Percentiles rank a stretch among this genome's conserved stretches.
Conservation (phyloP, 2,888 invertebrate genomes). For the Himalopsyche kuldschensis region DNA sequence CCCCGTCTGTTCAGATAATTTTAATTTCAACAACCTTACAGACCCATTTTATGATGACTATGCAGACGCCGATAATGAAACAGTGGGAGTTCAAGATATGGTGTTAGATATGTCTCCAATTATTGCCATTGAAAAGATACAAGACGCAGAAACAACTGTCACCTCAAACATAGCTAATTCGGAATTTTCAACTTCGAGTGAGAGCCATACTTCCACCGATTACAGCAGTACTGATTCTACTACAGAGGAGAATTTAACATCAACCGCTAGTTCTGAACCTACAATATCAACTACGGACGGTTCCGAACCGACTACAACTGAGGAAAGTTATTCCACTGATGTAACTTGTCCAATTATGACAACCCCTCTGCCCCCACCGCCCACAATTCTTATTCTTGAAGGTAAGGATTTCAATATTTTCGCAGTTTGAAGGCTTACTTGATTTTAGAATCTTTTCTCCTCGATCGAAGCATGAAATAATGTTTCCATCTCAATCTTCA, state of each 20-base stretch:
- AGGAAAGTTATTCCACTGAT: slow-evolving; percentile 26
- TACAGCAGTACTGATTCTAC: slow-evolving; percentile 6
- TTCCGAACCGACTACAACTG: slow-evolving; percentile 40
- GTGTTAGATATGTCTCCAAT: slow-evolving; percentile 41
- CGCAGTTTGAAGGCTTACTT: slow-evolving; percentile 20
- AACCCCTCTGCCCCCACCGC: slow-evolving; percentile 64
- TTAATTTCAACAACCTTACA: slow-evolving; percentile 45
- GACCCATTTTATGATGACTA: slow-evolving; percentile 54
- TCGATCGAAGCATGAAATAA: not conserved
- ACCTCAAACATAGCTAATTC: not conserved
- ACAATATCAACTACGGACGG: slow-evolving; percentile 40
- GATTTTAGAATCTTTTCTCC: slow-evolving; percentile 11
- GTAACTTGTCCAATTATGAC: slow-evolving; percentile 47
- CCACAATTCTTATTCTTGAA: slow-evolving; percentile 82
- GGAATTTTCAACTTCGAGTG: not conserved
- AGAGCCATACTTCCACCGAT: not conserved
- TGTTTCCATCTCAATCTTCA: not conserved
- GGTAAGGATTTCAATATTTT: slow-evolving; percentile 60
- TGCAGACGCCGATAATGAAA: slow-evolving; percentile 43
- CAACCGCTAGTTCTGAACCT: slow-evolving; percentile 32
- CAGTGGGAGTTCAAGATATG: not conserved
- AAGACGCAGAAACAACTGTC: slow-evolving; percentile 40
- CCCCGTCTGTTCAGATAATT: slow-evolving; percentile 63
- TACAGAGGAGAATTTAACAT: slow-evolving; percentile 5
- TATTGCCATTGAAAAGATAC: slow-evolving; percentile 30